Evolutionary conservation across 1,140 invertebrate genomes (phyloP).

Genomic region (Drosophila saltans): DNA sequence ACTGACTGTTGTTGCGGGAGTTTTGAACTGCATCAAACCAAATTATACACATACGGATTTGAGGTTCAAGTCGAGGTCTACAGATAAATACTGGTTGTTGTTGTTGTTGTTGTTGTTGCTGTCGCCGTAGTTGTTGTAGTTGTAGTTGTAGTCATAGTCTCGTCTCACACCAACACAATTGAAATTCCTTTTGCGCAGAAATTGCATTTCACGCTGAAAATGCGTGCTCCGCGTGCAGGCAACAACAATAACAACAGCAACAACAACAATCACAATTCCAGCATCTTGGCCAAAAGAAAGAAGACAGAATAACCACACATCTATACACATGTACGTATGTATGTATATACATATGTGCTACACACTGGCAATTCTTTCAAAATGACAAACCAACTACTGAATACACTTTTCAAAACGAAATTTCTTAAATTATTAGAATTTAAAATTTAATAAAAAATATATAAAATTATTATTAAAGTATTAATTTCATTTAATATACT

Average conservation of each 20-base stretch:
- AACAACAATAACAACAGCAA: conserved; percentile 45
- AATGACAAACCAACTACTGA: neutral
- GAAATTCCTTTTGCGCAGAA: conserved; percentile 82
- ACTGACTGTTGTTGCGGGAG: conserved; percentile 61
- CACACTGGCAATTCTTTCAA: neutral
- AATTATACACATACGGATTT: conserved; percentile 35
- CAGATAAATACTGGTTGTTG: conserved; percentile 17
- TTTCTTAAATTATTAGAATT: too few relatives aligned
- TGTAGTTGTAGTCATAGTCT: conserved; percentile 3
- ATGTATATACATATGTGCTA: too few relatives aligned
- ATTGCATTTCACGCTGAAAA: conserved; percentile 83
- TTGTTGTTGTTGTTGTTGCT: conserved; percentile 9
- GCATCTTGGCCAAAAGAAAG: conserved; percentile 26
- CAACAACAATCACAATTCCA: conserved; percentile 36
- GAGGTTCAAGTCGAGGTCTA: conserved; percentile 15
- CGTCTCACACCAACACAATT: conserved; percentile 74
- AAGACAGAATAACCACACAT: conserved; percentile 9
- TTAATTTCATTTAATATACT: too few relatives aligned
- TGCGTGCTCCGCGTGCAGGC: conserved; percentile 83
- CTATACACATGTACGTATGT: neutral
- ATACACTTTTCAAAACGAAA: neutral
- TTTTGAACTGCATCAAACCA: conserved; percentile 44
- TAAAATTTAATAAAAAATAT: too few relatives aligned
- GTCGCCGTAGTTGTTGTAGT: neutral
- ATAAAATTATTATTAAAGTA: too few relatives aligned